These are phyloP conservation scores for Cacajao melanocephalus DNA, from an alignment of 2,797 vertebrate species.

Conservation along the genomic window DNA sequence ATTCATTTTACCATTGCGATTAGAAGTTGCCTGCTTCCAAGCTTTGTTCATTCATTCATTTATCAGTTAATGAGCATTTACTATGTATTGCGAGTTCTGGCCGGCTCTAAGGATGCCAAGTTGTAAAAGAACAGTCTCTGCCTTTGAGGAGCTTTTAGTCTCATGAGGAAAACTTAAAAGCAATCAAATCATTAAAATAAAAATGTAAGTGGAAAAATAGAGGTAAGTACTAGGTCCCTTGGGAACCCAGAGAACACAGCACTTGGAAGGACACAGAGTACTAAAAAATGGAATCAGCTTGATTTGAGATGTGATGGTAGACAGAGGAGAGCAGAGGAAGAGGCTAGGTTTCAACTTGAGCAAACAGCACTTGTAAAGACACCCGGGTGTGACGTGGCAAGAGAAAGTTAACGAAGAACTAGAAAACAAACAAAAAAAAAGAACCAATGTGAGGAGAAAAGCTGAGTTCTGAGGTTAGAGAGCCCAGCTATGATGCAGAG, in stretches of 20 bases:
- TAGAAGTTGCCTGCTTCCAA: neutral
- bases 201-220: neutral
- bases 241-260: neutral
- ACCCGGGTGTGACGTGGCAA: neutral
- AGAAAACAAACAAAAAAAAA: neutral
- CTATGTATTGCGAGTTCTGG: neutral
- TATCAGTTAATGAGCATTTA: slow-evolving; percentile 1
- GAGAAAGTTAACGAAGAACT: neutral
- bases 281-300: neutral
- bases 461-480: neutral
- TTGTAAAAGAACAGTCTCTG: neutral
- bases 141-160: neutral
- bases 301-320: neutral
- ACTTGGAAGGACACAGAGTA: neutral
- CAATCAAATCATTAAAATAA: neutral
- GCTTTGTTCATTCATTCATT: slow-evolving; percentile 31
- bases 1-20: slow-evolving; percentile 51
- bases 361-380: neutral
- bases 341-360: neutral
- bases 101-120: neutral
- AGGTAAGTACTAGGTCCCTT: neutral
- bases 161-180: neutral
- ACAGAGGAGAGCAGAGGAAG: neutral
- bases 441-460: neutral
- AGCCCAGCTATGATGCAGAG: rapidly evolving